A percentile compares a stretch with the other conserved stretches of the same genome.
phyloP scores from a whole-genome alignment of 2,113 vertebrate genomes.

The Procavia capensis region DNA sequence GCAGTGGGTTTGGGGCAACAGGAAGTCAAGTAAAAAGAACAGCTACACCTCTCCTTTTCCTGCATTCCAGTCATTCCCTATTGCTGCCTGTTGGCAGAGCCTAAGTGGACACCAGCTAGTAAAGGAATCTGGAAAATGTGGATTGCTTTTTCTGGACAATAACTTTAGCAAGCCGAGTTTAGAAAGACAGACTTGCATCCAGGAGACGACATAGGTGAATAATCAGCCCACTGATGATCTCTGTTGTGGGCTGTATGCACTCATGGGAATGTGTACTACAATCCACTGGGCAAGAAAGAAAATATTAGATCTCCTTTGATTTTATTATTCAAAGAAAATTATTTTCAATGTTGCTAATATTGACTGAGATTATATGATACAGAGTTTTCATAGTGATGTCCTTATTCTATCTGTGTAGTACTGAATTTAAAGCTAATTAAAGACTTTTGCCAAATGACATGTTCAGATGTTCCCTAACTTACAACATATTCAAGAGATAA shows the following conservation, averaged over 20 bases:
- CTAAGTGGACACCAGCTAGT: background rate
- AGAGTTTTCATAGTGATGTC: background rate
- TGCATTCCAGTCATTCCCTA: background rate
- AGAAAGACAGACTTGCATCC: background rate
- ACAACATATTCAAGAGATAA: too few relatives aligned
- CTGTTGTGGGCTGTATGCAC: background rate
- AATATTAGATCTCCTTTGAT: background rate
- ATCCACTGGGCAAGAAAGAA: background rate
- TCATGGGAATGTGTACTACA: background rate
- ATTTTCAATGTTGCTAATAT: background rate
- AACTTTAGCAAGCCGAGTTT: background rate
- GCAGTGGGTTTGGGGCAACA: background rate
- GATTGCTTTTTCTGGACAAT: background rate
- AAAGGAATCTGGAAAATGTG: conserved; percentile 35
- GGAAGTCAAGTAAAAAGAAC: background rate
- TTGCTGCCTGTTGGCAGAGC: background rate
- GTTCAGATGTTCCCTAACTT: too few relatives aligned
- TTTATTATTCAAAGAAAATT: background rate
- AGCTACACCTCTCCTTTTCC: background rate
- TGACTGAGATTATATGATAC: background rate
- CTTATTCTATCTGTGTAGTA: background rate
- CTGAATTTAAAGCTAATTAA: conserved; percentile 23
- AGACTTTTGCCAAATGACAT: background rate
- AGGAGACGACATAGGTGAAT: background rate
- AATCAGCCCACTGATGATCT: background rate